Evolutionary conservation across 2,888 invertebrate genomes (phyloP), one percentile per base, ranked within the genome.

Genomic region (Amblyjoppa fuscipennis): DNA sequence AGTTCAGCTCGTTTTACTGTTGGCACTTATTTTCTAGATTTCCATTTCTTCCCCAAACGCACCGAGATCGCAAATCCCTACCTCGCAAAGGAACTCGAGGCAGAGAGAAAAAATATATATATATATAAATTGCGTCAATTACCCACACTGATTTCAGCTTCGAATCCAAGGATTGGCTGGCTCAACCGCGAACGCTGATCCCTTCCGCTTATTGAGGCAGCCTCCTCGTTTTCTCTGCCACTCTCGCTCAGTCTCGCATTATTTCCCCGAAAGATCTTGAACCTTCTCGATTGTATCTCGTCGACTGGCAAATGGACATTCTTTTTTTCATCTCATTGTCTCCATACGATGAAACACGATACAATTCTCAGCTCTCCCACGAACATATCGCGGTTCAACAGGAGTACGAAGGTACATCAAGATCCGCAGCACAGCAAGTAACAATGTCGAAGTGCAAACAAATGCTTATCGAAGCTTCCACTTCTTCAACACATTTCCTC

Each of bases 81-180:
- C 13, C 75, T 79, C 11, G 53, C 28, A 6, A 64, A 16, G 70
- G 64, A 13, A 49, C 51, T 31, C 66, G 71, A 61, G 59, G 31
- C 56, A 53, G 61, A 56, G 77, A 56, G 68, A 61, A 75, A 80
- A 86, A 87, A 90, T 90, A 90, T 90, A 91, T 91, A 92, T 91
- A 86, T 87, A 90, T 90, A 90, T 90, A 91, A 91, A 92, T 91
- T 89, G 89, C 89, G 90, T 93, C 93, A 93, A 94, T 94, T 94
- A 93, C 91, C 92, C 76, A n/a, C 92, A 91, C 92, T 92, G 93
- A 93, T 93, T 93, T 92, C 91, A 91, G 90, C 92, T 90, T 89
- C 91, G 89, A 91, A 93, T 92, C 91, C 87, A 77, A 82, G 92
- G 93, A 92, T 93, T 93, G 93, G 83, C 83, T 68, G 90, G 89